Conservation (phyloP, 2,113 vertebrate species). For the Cochlearius cochlearius region DNA sequence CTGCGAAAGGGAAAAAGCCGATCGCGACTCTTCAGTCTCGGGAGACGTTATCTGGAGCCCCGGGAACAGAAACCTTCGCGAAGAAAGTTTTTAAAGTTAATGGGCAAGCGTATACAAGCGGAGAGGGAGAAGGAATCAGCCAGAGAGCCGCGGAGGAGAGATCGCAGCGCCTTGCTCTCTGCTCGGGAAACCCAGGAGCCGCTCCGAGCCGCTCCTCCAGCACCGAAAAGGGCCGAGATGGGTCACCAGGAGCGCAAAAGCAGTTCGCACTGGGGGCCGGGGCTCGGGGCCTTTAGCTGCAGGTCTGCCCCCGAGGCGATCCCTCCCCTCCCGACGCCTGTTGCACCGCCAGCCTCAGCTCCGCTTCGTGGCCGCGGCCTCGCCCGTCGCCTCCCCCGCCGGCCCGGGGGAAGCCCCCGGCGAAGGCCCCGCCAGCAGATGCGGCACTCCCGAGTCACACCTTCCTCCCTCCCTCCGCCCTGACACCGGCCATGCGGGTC, state of each 20-base stretch:
- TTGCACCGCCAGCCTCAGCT: not conserved
- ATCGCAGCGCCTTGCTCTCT: not conserved
- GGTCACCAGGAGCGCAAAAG: not conserved
- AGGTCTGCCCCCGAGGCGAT: not conserved
- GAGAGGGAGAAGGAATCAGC: not conserved
- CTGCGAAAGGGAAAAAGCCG: not conserved
- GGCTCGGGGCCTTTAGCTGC: not conserved
- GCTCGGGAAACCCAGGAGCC: not conserved
- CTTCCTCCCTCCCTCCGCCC: not conserved
- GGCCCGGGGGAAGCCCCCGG: not conserved
- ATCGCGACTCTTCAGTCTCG: not conserved
- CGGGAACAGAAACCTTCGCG: not conserved
- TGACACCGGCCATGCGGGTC: not conserved
- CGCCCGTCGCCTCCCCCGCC: not conserved
- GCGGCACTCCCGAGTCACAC: not conserved
- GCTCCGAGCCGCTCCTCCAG: too few relatives aligned
- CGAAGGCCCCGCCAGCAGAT: not conserved
- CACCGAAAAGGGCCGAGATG: not conserved
- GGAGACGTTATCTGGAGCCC: not conserved
- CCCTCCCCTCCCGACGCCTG: not conserved
- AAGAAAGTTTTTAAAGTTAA: not conserved
- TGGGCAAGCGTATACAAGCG: not conserved
- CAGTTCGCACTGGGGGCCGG: not conserved
- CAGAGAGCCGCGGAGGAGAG: not conserved
- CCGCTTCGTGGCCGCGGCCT: not conserved